A percentile compares a stretch with the other conserved stretches of the same genome.
phyloP scores from a whole-genome alignment of 2,113 vertebrate species.

The Rhineura floridana region DNA sequence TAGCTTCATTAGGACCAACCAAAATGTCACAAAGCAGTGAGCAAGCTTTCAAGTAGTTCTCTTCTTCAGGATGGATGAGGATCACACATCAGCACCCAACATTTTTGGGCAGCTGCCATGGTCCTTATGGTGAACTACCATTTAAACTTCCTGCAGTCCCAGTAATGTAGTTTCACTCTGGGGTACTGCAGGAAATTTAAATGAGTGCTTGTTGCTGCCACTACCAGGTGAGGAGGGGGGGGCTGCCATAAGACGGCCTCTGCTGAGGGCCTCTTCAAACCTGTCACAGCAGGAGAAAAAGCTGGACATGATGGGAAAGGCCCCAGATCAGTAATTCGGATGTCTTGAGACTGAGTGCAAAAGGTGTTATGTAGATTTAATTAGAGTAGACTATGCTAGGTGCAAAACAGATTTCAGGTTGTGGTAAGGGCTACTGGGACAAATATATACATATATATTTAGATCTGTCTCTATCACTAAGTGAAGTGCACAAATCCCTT shows the following conservation, averaged over 20 bases:
- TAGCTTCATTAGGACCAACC: background rate
- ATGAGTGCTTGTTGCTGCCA: background rate
- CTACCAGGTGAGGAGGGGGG: background rate
- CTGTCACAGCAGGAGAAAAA: background rate
- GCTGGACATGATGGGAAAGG: background rate
- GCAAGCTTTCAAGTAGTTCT: background rate
- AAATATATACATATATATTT: background rate
- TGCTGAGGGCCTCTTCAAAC: background rate
- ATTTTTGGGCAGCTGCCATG: background rate
- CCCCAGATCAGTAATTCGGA: background rate
- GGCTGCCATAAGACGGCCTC: background rate
- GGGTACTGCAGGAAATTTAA: background rate
- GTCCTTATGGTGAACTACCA: background rate
- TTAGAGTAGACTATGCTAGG: background rate
- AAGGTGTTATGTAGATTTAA: background rate
- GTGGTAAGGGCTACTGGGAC: background rate
- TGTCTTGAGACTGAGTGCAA: background rate
- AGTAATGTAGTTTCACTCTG: background rate
- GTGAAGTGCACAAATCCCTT: background rate
- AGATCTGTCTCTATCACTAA: background rate
- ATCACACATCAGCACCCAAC: background rate
- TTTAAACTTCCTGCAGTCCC: background rate
- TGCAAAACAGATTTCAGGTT: background rate
- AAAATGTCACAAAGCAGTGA: background rate
- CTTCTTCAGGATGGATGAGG: background rate